Conservation (phyloP, 2,888 invertebrate species). For the Perizoma affinitatum region DNA sequence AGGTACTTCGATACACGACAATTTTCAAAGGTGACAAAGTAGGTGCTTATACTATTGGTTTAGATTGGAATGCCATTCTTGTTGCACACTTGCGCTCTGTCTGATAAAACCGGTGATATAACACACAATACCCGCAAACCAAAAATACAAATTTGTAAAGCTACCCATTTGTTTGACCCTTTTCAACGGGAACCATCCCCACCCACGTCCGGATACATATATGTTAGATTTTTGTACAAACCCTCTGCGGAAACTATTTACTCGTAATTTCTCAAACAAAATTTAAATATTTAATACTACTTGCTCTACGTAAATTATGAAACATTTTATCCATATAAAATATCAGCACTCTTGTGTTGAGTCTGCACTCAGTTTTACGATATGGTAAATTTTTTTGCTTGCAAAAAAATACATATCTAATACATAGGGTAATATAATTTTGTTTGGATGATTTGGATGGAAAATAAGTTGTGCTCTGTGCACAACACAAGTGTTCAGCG, state of each 20-base stretch:
- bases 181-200: background rate
- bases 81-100: constrained; percentile 11
- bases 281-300: constrained; percentile 22
- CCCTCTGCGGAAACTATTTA: background rate
- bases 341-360: constrained; percentile 19
- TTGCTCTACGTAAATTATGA: constrained; percentile 21
- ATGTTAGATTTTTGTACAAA: background rate
- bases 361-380: constrained; percentile 1
- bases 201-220: background rate
- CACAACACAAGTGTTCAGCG: constrained; percentile 1
- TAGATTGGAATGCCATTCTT: constrained; percentile 41
- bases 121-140: background rate
- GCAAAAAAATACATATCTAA: no score
- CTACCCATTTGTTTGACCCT: background rate
- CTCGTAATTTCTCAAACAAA: constrained; percentile 1
- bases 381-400: no score
- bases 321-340: constrained; percentile 26
- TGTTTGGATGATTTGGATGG: no score
- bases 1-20: constrained; percentile 79
- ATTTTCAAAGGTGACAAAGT: constrained; percentile 75
- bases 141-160: background rate
- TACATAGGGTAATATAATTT: no score
- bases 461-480: no score
- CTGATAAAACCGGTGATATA: constrained; percentile 14
- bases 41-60: constrained; percentile 44